phyloP scores from a whole-genome alignment of 2,797 vertebrate genomes.

The Trichosurus vulpecula region DNA sequence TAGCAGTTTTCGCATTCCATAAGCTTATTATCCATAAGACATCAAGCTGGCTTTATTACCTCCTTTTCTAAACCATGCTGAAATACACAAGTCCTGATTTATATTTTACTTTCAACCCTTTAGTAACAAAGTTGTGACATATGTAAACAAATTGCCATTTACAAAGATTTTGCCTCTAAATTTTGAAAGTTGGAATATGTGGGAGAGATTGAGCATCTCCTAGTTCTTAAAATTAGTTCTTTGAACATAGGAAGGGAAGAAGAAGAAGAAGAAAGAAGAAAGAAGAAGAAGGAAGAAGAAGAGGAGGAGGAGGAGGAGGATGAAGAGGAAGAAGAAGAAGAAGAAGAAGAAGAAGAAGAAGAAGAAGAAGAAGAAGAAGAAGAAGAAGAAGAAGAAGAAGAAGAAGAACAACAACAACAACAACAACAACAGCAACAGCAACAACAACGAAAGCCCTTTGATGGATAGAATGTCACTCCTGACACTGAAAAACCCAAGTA shows the following conservation, averaged over 20 bases:
- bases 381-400: too few relatives aligned
- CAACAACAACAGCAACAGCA: too few relatives aligned
- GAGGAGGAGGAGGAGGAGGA: too few relatives aligned
- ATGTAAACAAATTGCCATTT: background rate
- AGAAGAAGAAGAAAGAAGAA: too few relatives aligned
- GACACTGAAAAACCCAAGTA: background rate
- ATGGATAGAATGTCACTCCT: background rate
- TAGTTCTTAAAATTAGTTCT: too few relatives aligned
- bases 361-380: too few relatives aligned
- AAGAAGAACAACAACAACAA: too few relatives aligned
- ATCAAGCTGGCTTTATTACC: background rate
- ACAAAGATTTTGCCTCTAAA: background rate
- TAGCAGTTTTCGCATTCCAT: background rate
- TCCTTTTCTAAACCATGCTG: background rate
- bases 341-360: too few relatives aligned
- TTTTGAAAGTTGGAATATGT: background rate
- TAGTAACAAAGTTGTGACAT: background rate
- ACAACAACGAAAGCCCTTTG: background rate
- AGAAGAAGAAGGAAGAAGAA: too few relatives aligned
- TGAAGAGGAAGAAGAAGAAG: too few relatives aligned
- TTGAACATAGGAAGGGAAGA: too few relatives aligned
- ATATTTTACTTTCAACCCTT: background rate
- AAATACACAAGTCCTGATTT: background rate
- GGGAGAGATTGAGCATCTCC: too few relatives aligned
- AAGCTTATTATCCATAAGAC: background rate